Evolutionary conservation across 1,140 invertebrate species (phyloP).

Genomic region (Portunus trituberculatus): DNA sequence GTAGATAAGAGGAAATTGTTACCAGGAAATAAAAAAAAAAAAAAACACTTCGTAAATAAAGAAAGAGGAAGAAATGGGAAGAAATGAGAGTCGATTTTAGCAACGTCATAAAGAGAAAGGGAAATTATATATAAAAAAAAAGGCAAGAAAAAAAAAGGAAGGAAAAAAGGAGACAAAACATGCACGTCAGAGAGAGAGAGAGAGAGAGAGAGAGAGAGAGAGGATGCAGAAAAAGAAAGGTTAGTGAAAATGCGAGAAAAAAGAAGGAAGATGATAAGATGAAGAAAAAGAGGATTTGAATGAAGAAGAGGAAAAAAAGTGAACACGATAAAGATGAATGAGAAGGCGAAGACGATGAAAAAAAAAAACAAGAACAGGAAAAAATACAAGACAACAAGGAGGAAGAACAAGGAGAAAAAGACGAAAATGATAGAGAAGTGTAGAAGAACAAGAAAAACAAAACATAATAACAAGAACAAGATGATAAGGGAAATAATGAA

Average conservation of each 20-base stretch:
- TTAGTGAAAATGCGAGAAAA: neutral
- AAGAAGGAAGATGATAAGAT: neutral
- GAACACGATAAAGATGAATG: neutral
- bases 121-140: neutral
- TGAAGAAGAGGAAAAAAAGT: neutral
- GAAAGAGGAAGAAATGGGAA: too few relatives aligned
- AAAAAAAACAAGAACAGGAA: neutral
- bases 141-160: neutral
- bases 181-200: constrained; percentile 6
- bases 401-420: neutral
- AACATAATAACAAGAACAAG: neutral
- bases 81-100: too few relatives aligned
- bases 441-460: neutral
- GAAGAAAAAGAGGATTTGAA: constrained; percentile 25
- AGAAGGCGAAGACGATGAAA: neutral
- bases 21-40: too few relatives aligned
- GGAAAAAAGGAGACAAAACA: neutral
- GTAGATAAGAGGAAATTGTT: too few relatives aligned
- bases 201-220: constrained; percentile 36
- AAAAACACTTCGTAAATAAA: too few relatives aligned
- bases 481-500: neutral
- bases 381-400: neutral
- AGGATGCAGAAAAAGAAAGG: neutral
- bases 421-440: neutral
- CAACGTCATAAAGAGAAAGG: too few relatives aligned